Conservation (phyloP, 1,140 invertebrate species). For the Polypedilum vanderplanki region DNA sequence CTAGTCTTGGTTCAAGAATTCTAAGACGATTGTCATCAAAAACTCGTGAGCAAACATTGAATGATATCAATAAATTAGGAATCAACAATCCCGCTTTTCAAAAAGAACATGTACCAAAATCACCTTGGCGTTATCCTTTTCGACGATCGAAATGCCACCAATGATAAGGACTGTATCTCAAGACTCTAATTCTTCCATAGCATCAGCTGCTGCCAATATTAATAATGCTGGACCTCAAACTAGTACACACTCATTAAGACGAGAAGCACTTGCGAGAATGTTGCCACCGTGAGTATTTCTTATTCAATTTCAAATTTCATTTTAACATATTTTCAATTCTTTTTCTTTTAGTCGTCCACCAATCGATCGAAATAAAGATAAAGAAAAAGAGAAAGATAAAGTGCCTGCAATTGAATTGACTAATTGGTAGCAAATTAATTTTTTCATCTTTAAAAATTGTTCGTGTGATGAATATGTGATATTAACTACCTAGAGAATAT, state of each 20-base stretch:
- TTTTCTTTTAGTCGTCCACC: constrained; percentile 38
- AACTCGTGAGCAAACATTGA: constrained; percentile 34
- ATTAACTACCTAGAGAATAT: constrained; percentile 19
- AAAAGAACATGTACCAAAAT: constrained; percentile 50
- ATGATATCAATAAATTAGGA: constrained; percentile 36
- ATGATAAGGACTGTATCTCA: constrained; percentile 43
- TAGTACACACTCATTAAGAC: constrained; percentile 5
- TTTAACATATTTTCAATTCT: constrained; percentile 20
- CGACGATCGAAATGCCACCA: constrained; percentile 38
- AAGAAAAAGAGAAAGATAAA: constrained; percentile 36
- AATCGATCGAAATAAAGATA: constrained; percentile 40
- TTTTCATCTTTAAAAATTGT: not conserved
- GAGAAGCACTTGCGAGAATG: constrained; percentile 40
- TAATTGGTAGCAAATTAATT: not conserved
- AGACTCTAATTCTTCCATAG: constrained; percentile 44
- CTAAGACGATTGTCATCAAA: constrained; percentile 55
- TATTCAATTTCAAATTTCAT: constrained; percentile 8
- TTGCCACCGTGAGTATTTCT: constrained; percentile 33
- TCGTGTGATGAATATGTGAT: constrained; percentile 25
- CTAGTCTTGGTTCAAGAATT: constrained; percentile 51
- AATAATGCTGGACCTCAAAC: constrained; percentile 39
- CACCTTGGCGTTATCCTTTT: constrained; percentile 53
- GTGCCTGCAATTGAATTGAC: not conserved
- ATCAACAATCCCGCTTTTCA: constrained; percentile 54
- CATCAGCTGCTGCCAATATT: constrained; percentile 37